Evolutionary conservation across 2,113 vertebrate genomes (phyloP), one percentile per base, ranked within the genome.

Genomic region (Poecilia latipinna): DNA sequence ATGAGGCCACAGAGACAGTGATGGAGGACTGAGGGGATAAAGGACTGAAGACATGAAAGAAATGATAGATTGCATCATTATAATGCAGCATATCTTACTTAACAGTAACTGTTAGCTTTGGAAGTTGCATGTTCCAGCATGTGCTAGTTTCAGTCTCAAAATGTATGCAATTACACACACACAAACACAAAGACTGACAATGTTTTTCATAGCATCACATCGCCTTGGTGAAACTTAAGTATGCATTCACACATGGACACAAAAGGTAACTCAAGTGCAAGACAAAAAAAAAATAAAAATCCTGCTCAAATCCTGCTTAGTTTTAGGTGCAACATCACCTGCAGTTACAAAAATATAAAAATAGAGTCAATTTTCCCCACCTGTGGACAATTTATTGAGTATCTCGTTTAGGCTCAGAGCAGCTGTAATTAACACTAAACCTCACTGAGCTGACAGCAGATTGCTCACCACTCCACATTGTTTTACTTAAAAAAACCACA

Each of bases 61-160:
- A 83, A 82, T 93, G 93, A 95, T 93, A 91, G 91, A 94, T 93
- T 89, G 91, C 88, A 88, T 92, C 92, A 91, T 93, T 94, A 93
- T 84, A 89, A 72, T 65, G 60, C 76, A 75, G 91, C 88, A 90
- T 75, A 93, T 94, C 90, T 93, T 88, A 91, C 89, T 93, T 88
- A 90, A 86, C 83, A 85, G 90, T 57, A 90, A 86, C 82, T 90
- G 89, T 93, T 88, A 75, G 84, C 86, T 92, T 90, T 92, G 90
- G 91, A 91, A 79, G 78, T 89, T 79, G 44, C 65, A 37, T 82
- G 80, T 89, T 88, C 86, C 67, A 63, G 67, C 68, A 26, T 75
- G 67, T 75, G 88, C 89, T 86, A 87, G 73, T 64, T 88, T 65
- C 39, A 22, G 69, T 61, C 54, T 72, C 1, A 72, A 74, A 44